phyloP scores from a whole-genome alignment of 1,140 invertebrate species.

The Phymorhynchus buccinoides region DNA sequence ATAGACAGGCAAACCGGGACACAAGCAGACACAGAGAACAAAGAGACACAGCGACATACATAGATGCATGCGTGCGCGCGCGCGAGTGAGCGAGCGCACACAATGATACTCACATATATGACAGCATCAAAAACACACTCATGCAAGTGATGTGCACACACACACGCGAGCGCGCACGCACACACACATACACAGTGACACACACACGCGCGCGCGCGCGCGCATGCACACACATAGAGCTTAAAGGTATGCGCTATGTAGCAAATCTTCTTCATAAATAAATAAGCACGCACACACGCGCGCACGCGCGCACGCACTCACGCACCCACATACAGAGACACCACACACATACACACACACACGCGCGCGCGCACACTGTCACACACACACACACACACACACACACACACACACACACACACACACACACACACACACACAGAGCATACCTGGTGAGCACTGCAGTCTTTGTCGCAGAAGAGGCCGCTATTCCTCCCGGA shows the following conservation, averaged over 20 bases:
- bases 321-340: not conserved
- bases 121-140: too few relatives aligned
- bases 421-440: not conserved
- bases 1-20: not conserved
- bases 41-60: too few relatives aligned
- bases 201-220: not conserved
- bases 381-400: conserved; percentile 1
- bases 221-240: not conserved
- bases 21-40: not conserved
- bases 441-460: conserved; percentile 9
- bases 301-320: not conserved
- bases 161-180: too few relatives aligned
- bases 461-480: conserved; percentile 38
- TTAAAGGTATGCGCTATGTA: not conserved
- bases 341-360: not conserved
- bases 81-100: not conserved
- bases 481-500: conserved; percentile 30
- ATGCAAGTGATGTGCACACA: too few relatives aligned
- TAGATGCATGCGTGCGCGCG: not conserved
- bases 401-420: not conserved
- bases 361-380: not conserved
- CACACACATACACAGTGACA: not conserved
- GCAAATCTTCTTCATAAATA: not conserved
- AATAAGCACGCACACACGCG: not conserved
- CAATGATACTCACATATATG: too few relatives aligned